phyloP scores from a whole-genome alignment of 2,888 invertebrate species.

The Tetragonula carbonaria region DNA sequence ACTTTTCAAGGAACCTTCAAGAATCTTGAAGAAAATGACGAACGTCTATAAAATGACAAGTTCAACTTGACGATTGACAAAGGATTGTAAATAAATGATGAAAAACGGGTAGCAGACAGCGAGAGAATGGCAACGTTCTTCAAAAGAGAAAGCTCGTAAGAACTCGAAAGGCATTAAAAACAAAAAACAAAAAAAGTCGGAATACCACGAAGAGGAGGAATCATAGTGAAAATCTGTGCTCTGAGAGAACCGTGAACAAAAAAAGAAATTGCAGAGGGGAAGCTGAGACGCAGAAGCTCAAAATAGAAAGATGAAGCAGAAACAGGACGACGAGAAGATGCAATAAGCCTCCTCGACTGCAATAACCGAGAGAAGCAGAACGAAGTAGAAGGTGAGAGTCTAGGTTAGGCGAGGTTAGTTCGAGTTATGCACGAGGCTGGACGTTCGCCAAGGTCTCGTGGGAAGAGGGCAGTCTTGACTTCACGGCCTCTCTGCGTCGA shows the following conservation, averaged over 20 bases:
- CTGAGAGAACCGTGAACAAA: neutral
- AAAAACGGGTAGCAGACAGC: too few relatives aligned
- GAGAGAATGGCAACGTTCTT: too few relatives aligned
- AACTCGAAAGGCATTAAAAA: neutral
- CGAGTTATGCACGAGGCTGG: slow-evolving; percentile 46
- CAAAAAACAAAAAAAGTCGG: neutral
- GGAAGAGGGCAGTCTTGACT: slow-evolving; percentile 61
- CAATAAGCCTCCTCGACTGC: neutral
- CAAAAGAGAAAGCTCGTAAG: neutral
- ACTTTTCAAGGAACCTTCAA: too few relatives aligned
- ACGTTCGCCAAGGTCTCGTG: slow-evolving; percentile 62
- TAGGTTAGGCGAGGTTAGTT: slow-evolving; percentile 52
- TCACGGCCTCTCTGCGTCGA: slow-evolving; percentile 47
- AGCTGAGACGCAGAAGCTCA: neutral
- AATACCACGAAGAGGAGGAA: neutral
- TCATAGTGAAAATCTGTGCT: slow-evolving; percentile 2
- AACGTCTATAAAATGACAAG: too few relatives aligned
- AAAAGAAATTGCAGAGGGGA: slow-evolving; percentile 18
- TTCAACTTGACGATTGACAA: too few relatives aligned
- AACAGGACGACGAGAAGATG: neutral
- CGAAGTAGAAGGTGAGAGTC: slow-evolving; percentile 62
- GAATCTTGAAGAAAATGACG: too few relatives aligned
- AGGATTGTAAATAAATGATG: too few relatives aligned
- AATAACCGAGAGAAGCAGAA: slow-evolving; percentile 24
- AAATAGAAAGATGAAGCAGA: slow-evolving; percentile 18